Evolutionary conservation across 2,888 invertebrate genomes (phyloP), one percentile per base, ranked within the genome.

Genomic region (Lasioglossum figueresi): DNA sequence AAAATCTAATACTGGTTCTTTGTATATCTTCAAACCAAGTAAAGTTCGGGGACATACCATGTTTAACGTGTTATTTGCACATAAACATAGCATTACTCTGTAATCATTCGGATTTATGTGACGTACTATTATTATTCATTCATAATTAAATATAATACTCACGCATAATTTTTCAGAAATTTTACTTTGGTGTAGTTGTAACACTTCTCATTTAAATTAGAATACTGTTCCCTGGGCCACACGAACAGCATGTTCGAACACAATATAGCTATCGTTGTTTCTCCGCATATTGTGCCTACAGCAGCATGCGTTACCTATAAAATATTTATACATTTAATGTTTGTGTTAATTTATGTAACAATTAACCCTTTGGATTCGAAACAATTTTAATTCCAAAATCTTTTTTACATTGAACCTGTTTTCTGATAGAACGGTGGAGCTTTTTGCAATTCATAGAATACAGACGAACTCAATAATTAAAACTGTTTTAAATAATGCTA

Each of bases 81-180:
- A 88, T n/a, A 94, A 90, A 72, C 93, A 91, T 52, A 94, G 71
- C 85, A 94, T 88, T 59, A 88, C 88, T 72, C 93, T 93, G 76
- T 82, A 88, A 85, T 75, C 14, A 85, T 75, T 4, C 19, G 56
- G 56, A 73, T 34, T n/a, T 59, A 31, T 74, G 34, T 74, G 34
- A 79, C 34, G 12, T 56, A 56, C 5, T 27, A n/a, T 27, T 45
- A 74, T 59, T 43, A 31, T 19, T 4, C 43, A 43, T 43, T 43
- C 14, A 43, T 43, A 43, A 43, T 43, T 43, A 43, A 43, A 43
- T 14, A 43, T 43, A 43, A 14, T 43, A 43, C 43, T 14, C 14
- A 91, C 93, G 86, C 88, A 45, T 88, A 87, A 31, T 90, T 90
- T 80, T 89, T 87, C 31, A 94, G 87, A 76, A 90, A 92, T 76